Evolutionary conservation across 2,888 invertebrate species (phyloP).

Genomic region (Lumbricus terrestris): DNA sequence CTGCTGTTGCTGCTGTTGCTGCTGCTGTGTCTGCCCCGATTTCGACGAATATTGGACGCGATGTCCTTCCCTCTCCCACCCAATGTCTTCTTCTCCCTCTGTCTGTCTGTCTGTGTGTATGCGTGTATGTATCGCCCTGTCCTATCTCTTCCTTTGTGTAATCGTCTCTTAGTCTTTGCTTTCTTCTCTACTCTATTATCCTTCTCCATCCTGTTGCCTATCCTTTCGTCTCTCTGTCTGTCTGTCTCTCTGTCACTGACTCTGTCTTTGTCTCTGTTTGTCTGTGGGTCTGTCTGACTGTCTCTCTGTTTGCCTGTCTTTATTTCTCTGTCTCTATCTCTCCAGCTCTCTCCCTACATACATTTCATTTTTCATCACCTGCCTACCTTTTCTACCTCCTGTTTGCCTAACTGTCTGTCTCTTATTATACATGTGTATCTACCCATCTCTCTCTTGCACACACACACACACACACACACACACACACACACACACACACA

Average conservation of each 20-base stretch:
- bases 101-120: background rate
- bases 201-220: background rate
- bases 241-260: conserved; percentile 4
- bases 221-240: background rate
- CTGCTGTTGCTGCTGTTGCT: too few relatives aligned
- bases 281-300: background rate
- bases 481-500: too few relatives aligned
- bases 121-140: background rate
- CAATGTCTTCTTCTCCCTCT: background rate
- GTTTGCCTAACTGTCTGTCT: too few relatives aligned
- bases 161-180: background rate
- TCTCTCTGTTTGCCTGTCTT: background rate
- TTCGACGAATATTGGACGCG: background rate
- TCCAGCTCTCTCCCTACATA: too few relatives aligned
- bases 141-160: background rate
- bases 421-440: too few relatives aligned
- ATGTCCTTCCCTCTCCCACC: background rate
- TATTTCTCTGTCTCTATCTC: too few relatives aligned
- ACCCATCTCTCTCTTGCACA: too few relatives aligned
- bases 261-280: too few relatives aligned
- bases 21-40: background rate
- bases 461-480: too few relatives aligned
- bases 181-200: background rate
- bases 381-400: too few relatives aligned
- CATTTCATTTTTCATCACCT: too few relatives aligned